Conservation (phyloP, 1,140 invertebrate genomes). For the Paraescarpia echinospica region DNA sequence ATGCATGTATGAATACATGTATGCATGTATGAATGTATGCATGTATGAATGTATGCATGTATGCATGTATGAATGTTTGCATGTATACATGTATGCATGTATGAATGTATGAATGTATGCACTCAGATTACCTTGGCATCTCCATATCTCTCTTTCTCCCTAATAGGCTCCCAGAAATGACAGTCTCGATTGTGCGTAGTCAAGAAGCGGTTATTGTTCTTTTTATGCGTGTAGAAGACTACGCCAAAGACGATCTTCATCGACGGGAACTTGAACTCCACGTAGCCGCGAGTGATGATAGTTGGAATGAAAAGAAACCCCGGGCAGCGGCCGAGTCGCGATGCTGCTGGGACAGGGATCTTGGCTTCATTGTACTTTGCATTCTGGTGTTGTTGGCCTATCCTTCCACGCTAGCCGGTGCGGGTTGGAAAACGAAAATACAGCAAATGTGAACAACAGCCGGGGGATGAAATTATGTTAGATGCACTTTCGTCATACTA, state of each 20-base stretch:
- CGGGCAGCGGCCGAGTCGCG: neutral
- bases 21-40: neutral
- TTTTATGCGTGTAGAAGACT: neutral
- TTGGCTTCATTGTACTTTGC: too few species aligned
- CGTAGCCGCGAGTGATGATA: neutral
- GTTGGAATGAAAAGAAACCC: neutral
- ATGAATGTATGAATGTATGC: neutral
- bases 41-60: neutral
- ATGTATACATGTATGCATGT: neutral
- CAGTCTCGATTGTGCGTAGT: neutral
- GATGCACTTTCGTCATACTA: too few species aligned
- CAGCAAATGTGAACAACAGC: too few species aligned
- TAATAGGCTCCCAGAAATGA: neutral
- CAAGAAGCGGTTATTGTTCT: neutral
- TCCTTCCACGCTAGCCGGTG: too few species aligned
- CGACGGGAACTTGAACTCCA: slow-evolving; percentile 7
- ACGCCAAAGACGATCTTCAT: neutral
- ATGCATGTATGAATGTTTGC: neutral
- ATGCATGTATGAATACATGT: neutral
- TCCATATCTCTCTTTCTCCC: neutral
- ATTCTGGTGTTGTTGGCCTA: too few species aligned
- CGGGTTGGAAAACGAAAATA: too few species aligned
- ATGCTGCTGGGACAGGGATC: too few species aligned
- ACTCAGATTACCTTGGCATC: neutral
- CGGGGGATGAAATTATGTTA: too few species aligned